Base-by-base conservation (phyloP, 2,113 vertebrate species). In the Xyrauchen texanus region DNA sequence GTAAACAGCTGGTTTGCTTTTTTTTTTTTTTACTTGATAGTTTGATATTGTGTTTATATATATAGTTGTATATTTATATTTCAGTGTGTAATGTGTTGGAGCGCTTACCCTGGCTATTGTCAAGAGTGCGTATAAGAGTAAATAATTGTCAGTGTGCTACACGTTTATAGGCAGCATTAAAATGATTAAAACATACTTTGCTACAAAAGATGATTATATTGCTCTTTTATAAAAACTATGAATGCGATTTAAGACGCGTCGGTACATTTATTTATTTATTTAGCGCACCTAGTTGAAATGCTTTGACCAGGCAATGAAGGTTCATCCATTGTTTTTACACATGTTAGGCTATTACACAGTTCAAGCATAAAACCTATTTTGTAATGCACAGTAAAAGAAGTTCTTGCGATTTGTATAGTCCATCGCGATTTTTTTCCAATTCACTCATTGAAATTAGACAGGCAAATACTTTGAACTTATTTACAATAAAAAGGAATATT, bases 91-190 rank as follows among this genome's bases (percentile, higher is more conserved):
- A 89, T 88, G 77, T 82, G 63, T 76, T 61, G 74, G 58, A 69
- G 82, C 79, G 69, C 75, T 74, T 57, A 77, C 47, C 68, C 67
- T 57, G 68, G 45, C 45, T 70, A 76, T 49, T 68, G 82, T 86
- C 85, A 73, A 85, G 86, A 88, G 85, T 85, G 84, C 85, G 84
- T 69, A 85, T 74, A 84, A 87, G 85, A 80, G 85, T 88, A 83
- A 86, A 83, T 92, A 90, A 90, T 91, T 90, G 89, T 92, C 89
- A 87, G 86, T 88, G 88, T 90, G 92, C 92, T 92, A 92, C 91
- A 89, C 85, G 88, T 86, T 88, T 71, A 84, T 82, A 91, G 91
- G 90, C 92, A 92, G 91, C 90, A 86, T 87, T 85, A 86, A 83
- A 88, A 86, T 85, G 87, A 91, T 85, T 78, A 87, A 83, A 85